These are phyloP conservation scores for Trichonephila clavata DNA, from an alignment of 1,140 invertebrate genomes.

Conservation along the genomic window DNA sequence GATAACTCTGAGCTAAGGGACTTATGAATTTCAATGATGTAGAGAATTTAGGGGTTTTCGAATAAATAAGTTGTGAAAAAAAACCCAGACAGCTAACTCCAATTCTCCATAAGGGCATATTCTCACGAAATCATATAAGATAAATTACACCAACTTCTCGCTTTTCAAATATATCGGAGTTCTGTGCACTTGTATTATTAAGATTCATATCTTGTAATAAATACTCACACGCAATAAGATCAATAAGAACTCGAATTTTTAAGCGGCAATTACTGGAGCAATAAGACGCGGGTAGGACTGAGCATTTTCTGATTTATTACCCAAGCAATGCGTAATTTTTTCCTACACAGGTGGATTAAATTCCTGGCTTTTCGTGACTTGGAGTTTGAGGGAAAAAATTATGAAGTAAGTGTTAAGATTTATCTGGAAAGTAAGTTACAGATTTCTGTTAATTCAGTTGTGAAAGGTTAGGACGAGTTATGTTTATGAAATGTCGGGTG, in stretches of 20 bases:
- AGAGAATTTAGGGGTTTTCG: conserved; percentile 3
- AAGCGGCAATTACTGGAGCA: conserved; percentile 28
- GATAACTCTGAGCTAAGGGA: not conserved
- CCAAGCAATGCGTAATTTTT: not conserved
- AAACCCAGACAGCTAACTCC: not conserved
- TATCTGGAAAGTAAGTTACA: not conserved
- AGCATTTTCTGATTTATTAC: not conserved
- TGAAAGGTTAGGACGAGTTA: not conserved
- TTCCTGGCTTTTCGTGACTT: not conserved
- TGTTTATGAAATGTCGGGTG: too few relatives aligned
- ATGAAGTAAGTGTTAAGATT: not conserved
- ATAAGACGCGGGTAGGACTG: not conserved
- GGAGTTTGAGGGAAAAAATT: not conserved
- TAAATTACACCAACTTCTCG: not conserved
- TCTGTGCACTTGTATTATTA: conserved; percentile 1
- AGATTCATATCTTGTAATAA: conserved; percentile 58
- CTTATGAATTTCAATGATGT: conserved; percentile 44
- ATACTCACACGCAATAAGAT: conserved; percentile 49
- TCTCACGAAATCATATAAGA: not conserved
- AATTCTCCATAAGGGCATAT: not conserved
- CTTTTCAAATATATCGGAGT: not conserved
- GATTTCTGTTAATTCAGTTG: not conserved
- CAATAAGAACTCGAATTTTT: conserved; percentile 1
- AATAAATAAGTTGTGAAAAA: not conserved
- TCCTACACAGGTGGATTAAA: not conserved